phyloP scores from a whole-genome alignment of 2,888 invertebrate genomes.

The Halocaridina rubra region DNA sequence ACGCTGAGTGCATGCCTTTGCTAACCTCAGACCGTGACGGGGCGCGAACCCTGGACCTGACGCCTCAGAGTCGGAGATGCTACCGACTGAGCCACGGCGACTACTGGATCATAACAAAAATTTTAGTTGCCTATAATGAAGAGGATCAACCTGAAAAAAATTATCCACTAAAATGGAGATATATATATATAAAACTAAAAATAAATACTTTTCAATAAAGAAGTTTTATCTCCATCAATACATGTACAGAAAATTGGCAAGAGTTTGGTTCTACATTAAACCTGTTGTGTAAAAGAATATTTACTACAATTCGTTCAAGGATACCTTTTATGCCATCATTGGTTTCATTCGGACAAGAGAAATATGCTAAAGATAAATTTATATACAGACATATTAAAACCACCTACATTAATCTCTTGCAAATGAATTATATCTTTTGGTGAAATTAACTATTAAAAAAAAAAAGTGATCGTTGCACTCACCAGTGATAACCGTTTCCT shows the following conservation, averaged over 20 bases:
- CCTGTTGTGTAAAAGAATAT: slow-evolving; percentile 55
- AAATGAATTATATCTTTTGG: slow-evolving; percentile 9
- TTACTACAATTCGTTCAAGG: slow-evolving; percentile 9
- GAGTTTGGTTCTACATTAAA: slow-evolving; percentile 44
- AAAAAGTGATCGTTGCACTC: slow-evolving; percentile 4
- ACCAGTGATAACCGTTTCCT: too few species aligned
- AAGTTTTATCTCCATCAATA: slow-evolving; percentile 52
- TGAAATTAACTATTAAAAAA: not conserved
- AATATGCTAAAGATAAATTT: slow-evolving; percentile 24
- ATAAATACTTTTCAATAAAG: slow-evolving; percentile 30
- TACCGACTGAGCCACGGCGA: too few species aligned
- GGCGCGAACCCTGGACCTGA: too few species aligned
- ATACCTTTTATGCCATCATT: not conserved
- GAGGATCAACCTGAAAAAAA: not conserved
- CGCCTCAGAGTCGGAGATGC: too few species aligned
- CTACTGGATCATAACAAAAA: not conserved
- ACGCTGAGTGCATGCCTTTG: too few species aligned
- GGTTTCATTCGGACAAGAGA: slow-evolving; percentile 11
- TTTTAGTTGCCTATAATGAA: not conserved
- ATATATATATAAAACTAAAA: too few species aligned
- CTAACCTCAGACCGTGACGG: too few species aligned
- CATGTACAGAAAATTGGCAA: slow-evolving; percentile 56
- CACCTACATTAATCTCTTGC: slow-evolving; percentile 29
- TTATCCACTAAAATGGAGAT: too few species aligned
- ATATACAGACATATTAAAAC: slow-evolving; percentile 37